Base-by-base conservation (phyloP, 1,140 invertebrate species). In the Papilio aristodemus region DNA sequence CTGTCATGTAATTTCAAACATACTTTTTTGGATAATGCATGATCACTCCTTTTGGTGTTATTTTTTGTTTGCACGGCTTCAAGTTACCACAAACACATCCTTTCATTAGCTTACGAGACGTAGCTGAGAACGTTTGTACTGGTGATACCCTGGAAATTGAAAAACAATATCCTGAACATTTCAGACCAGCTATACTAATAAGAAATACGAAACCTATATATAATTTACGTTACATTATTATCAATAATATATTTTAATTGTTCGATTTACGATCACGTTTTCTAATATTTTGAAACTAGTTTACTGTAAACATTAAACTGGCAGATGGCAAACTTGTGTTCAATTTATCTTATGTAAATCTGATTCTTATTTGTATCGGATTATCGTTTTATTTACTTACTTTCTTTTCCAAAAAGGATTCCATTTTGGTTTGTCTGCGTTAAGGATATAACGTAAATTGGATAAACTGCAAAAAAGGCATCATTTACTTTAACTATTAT, bases 1-100 rank as follows among this genome's bases (percentile, higher is more conserved):
- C 27, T 32, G 27, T 63, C 13, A 17, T 22, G 17, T 11, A 68
- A 54, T 46, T 39, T 62, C 70, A 57, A 43, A 73, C 76, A 73
- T 76, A 89, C 87, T 86, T 86, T 68, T 89, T 82, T 9, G 87
- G 87, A 43, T 90, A 90, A 70, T 90, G 87, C 81, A 90, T 84
- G 6, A 81, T 84, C 4, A 90, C 84, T 46, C 86, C 87, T 57
- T 71, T 78, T 10, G 86, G 85, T 0, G 86, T 86, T 27, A 88
- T 72, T 43, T 78, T 86, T 74, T 86, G 79, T 39, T 84, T 87
- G 54, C 87, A 90, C 8, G 82, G 81, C 1, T 80, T 76, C 32
- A 71, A 72, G 54, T 80, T 87, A 4, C 86, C 86, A 67, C 87
- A 90, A 9, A 78, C 80, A 62, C 87, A 90, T 0, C 85, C 87